Conservation (phyloP, 2,888 invertebrate genomes). For the Cephalotes varians region DNA sequence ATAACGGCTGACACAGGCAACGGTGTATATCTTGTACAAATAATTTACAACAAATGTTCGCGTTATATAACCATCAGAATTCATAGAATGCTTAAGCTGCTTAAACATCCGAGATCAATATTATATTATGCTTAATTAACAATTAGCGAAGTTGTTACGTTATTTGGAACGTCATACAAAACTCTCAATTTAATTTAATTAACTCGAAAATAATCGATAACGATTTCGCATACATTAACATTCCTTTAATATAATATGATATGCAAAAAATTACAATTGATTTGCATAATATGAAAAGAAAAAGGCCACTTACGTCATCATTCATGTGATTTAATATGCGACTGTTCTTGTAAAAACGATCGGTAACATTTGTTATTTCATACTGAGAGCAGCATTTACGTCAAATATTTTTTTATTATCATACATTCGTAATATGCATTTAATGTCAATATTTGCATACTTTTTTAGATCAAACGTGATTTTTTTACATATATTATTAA, state of each 20-base stretch:
- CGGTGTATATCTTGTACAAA: not conserved
- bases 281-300: conserved; percentile 16
- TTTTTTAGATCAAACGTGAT: not conserved
- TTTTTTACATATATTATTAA: conserved; percentile 5
- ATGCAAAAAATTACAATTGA: not conserved
- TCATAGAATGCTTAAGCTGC: conserved; percentile 62
- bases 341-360: not conserved
- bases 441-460: not conserved
- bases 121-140: conserved; percentile 68
- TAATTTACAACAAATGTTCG: conserved; percentile 15
- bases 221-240: not conserved
- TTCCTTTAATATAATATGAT: conserved; percentile 9
- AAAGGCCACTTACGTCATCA: not conserved
- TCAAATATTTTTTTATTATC: conserved; percentile 16
- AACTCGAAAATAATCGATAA: not conserved
- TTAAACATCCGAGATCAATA: conserved; percentile 68
- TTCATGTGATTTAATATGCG: not conserved
- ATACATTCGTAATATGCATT: not conserved
- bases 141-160: conserved; percentile 51
- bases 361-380: conserved; percentile 1
- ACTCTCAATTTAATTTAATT: conserved; percentile 21
- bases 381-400: not conserved
- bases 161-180: conserved; percentile 6
- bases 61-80: conserved; percentile 61
- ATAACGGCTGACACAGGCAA: not conserved